Conservation (phyloP, 2,797 vertebrate genomes). For the Pagetopsis macropterus region DNA sequence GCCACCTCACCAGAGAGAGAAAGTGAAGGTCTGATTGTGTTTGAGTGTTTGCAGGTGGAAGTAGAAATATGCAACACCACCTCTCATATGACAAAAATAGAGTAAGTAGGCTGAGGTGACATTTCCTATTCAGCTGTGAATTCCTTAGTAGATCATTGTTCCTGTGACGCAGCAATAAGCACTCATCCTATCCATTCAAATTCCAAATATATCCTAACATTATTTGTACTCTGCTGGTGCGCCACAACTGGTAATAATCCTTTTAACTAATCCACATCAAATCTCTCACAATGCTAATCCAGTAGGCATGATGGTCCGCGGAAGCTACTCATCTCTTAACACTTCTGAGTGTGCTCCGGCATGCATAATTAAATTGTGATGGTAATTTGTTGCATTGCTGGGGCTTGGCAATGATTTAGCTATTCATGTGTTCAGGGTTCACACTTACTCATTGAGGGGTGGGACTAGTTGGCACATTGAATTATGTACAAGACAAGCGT, state of each 20-base stretch:
- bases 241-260: constrained; percentile 76
- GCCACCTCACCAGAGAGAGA: neutral
- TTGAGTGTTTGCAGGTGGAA: constrained; percentile 27
- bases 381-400: constrained; percentile 69
- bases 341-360: constrained; percentile 60
- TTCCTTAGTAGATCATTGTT: constrained; percentile 43
- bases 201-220: constrained; percentile 54
- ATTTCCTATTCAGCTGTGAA: constrained; percentile 47
- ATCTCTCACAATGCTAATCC: constrained; percentile 78
- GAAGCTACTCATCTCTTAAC: constrained; percentile 66
- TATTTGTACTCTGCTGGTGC: constrained; percentile 54
- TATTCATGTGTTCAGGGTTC: constrained; percentile 56
- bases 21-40: neutral
- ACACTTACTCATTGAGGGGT: constrained; percentile 27
- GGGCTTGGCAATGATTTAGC: constrained; percentile 57
- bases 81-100: constrained; percentile 40
- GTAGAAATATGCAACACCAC: constrained; percentile 29
- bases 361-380: constrained; percentile 77
- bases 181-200: constrained; percentile 47
- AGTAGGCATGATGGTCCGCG: constrained; percentile 61
- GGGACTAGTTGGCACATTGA: constrained; percentile 26
- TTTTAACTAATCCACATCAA: constrained; percentile 81
- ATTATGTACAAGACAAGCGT: constrained; percentile 44
- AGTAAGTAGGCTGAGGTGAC: constrained; percentile 51
- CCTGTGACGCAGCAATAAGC: constrained; percentile 26